A percentile compares a stretch with the other conserved stretches of the same genome.
Conservation (phyloP, 2,113 vertebrate genomes). For the Columba livia region DNA sequence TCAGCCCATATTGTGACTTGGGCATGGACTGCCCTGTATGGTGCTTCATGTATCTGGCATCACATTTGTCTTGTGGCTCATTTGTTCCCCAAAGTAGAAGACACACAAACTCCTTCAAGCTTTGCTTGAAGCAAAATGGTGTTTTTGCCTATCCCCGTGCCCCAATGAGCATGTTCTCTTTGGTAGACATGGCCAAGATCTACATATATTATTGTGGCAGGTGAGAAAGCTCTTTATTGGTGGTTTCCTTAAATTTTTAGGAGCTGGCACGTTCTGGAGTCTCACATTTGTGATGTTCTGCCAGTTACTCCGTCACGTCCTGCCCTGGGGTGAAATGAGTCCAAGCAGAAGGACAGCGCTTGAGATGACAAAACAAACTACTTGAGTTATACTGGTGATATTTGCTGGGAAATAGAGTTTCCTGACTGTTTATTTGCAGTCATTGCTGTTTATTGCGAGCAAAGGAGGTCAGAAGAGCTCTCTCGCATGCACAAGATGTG, state of each 20-base stretch:
- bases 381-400: background rate
- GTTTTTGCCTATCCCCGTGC: background rate
- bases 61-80: accelerated
- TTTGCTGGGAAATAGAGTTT: conserved; percentile 24
- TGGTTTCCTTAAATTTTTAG: background rate
- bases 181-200: background rate
- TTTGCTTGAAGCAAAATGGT: background rate
- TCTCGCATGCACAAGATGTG: background rate
- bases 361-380: background rate
- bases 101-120: background rate
- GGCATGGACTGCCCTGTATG: background rate
- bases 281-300: background rate
- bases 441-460: conserved; percentile 5
- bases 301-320: background rate
- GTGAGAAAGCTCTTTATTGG: background rate
- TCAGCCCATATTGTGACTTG: background rate
- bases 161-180: accelerated
- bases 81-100: background rate
- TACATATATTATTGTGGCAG: background rate
- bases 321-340: background rate
- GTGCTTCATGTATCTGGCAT: background rate
- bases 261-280: background rate
- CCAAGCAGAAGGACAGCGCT: background rate
- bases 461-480: background rate
- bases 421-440: background rate